These are phyloP conservation scores for Ophonus ardosiacus DNA, from an alignment of 2,888 invertebrate species.

Conservation along the genomic window DNA sequence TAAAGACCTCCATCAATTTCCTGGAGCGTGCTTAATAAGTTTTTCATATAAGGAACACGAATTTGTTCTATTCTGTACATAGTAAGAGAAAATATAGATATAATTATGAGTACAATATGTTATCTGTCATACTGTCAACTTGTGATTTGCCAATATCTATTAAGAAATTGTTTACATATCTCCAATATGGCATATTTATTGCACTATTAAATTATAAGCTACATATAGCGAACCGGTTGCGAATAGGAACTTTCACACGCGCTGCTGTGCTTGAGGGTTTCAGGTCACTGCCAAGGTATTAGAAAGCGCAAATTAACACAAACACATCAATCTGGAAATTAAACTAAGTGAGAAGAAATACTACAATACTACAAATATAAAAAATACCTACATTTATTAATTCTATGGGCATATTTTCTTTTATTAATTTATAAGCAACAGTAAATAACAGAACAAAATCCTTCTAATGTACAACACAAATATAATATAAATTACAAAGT, in stretches of 20 bases:
- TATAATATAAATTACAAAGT: no score
- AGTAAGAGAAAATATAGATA: background rate
- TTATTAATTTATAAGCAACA: no score
- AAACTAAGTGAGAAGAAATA: background rate
- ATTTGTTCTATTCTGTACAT: background rate
- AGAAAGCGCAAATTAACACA: background rate
- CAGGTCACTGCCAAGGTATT: slow-evolving; percentile 35
- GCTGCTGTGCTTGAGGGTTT: background rate
- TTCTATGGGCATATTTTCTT: no score
- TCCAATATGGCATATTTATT: background rate
- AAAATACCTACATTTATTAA: no score
- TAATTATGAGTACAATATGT: background rate
- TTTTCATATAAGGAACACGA: no score
- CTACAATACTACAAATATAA: no score
- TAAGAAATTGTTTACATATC: background rate
- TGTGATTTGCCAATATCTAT: background rate
- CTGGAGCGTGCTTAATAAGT: no score
- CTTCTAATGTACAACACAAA: no score
- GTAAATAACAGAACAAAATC: no score
- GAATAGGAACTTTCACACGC: slow-evolving; percentile 17
- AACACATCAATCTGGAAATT: background rate
- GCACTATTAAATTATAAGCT: background rate
- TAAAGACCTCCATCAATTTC: no score
- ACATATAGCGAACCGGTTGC: background rate
- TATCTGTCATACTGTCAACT: background rate